Evolutionary conservation across 2,113 vertebrate species (phyloP), one percentile per base, ranked within the genome.

Genomic region (Notarius lentiginosus): DNA sequence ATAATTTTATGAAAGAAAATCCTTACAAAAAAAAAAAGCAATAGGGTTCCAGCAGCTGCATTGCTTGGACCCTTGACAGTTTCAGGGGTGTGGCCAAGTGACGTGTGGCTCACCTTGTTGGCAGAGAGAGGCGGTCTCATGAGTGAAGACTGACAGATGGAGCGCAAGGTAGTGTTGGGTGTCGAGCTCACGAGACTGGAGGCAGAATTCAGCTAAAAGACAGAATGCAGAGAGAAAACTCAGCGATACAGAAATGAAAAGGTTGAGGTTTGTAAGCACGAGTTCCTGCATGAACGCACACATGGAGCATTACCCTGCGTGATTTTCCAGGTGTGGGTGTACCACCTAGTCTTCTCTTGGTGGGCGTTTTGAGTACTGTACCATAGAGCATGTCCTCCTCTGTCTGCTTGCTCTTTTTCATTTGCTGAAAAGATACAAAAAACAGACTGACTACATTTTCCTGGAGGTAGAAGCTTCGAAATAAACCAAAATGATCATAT

Each of bases 351-450:
- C 94, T 95, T 2, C 97, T 93, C 91, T 99, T 99, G 30, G 88
- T 90, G 0, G 97, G 96, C 0, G 96, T 97, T 66, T 88, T 94
- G 0, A 95, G 92, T 10, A 90, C 20, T 5, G 96, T 97, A 22
- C 98, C 97, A 0, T 95, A 99, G 0, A 96, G 90, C 96, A 98
- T 97, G 87, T 99, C 98, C 0, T 96, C 92, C 86, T 99, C 96
- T 0, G 88, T 97, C 90, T 98, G 96, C 76, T 93, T 96, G 20
- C 83, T 96, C 87, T 97, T 99, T 92, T 98, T 99, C 70, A 97
- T 91, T 94, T 98, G 97, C 98, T 99, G 88, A 61, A 82, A 22
- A 72, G 34, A 65, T 17, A 7, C 22, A 77, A 15, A 7, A 79
- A 34, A 58, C 27, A 60, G 5, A 55, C 5, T 27, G n/a, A 79